Conservation (phyloP, 64 coral and sea anemone genomes). For the Montipora sp. region DNA sequence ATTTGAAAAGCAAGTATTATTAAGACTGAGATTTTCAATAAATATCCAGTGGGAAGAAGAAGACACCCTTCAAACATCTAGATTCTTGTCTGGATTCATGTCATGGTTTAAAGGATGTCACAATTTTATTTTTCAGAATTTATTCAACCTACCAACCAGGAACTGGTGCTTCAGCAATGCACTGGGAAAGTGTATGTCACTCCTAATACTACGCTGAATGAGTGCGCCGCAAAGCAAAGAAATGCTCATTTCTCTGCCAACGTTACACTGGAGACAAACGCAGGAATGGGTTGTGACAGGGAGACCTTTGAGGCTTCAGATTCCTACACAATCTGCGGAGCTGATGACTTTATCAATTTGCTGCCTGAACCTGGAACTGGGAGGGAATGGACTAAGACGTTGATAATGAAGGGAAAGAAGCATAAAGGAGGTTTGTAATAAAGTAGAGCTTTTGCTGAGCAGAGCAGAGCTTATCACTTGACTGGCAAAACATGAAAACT, state of each 20-base stretch:
- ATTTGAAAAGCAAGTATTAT: too few species aligned
- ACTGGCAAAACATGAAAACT: too few species aligned
- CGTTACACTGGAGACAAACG: conserved; percentile 59
- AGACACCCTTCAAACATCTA: too few species aligned
- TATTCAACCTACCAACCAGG: conserved; percentile 57
- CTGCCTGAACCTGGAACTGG: conserved; percentile 76
- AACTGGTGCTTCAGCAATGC: conserved; percentile 52
- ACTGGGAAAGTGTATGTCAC: conserved; percentile 60
- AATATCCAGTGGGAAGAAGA: too few species aligned
- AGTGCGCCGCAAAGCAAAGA: conserved; percentile 65
- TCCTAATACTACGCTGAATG: conserved; percentile 78
- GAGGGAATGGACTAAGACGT: conserved; percentile 71
- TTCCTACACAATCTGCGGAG: conserved; percentile 81
- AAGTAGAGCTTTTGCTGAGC: not conserved
- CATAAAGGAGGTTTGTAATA: conserved; percentile 40
- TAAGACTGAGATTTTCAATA: too few species aligned
- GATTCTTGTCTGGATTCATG: too few species aligned
- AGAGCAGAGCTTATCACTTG: not conserved
- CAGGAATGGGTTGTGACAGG: conserved; percentile 86
- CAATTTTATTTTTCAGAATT: conserved; percentile 18
- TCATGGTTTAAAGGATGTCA: too few species aligned
- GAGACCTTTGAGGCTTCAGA: conserved; percentile 86
- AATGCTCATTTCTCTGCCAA: conserved; percentile 72
- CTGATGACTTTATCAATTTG: conserved; percentile 71
- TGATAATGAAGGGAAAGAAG: conserved; percentile 9